phyloP scores from a whole-genome alignment of 2,888 invertebrate species.

The Drosophila tanythrix region DNA sequence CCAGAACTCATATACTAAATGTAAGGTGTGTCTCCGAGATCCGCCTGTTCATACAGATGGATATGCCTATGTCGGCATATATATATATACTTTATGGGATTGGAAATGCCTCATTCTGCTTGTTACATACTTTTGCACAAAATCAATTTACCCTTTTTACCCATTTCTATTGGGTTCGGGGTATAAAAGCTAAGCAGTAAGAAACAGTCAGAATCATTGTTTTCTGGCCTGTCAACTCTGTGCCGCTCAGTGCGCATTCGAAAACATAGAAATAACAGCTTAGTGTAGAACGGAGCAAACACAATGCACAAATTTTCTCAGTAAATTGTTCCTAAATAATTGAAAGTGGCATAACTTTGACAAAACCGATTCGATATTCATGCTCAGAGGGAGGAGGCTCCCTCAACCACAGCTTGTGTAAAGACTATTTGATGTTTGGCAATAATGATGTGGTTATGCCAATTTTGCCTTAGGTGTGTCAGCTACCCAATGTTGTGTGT shows the following conservation, averaged over 20 bases:
- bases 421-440: not conserved
- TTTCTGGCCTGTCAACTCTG: slow-evolving; percentile 23
- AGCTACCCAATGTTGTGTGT: not conserved
- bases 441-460: not conserved
- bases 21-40: not conserved
- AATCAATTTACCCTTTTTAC: no score
- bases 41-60: not conserved
- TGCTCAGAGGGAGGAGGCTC: not conserved
- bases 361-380: not conserved
- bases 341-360: not conserved
- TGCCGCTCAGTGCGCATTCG: slow-evolving; percentile 10
- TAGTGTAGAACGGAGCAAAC: no score
- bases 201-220: slow-evolving; percentile 3
- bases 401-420: not conserved
- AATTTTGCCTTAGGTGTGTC: not conserved
- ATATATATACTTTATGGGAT: not conserved
- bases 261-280: not conserved
- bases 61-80: not conserved
- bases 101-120: not conserved
- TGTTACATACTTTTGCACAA: no score
- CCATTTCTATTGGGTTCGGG: not conserved
- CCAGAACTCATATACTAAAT: not conserved
- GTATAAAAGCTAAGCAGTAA: not conserved
- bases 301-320: not conserved
- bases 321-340: not conserved